phyloP scores from a whole-genome alignment of 2,797 vertebrate genomes.

The Sandelia bainsii region DNA sequence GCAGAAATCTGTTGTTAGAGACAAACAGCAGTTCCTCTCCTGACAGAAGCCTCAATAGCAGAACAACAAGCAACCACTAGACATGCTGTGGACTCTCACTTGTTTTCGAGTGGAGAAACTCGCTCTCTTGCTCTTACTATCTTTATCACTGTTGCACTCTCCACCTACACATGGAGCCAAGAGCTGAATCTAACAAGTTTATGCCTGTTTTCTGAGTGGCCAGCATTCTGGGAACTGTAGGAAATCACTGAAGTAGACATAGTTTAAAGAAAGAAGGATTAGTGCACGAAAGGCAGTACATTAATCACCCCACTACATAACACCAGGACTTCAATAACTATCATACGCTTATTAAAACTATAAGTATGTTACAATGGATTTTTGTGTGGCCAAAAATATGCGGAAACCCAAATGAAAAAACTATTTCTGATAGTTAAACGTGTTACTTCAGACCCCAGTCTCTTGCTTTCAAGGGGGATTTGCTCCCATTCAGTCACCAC shows the following conservation, averaged over 20 bases:
- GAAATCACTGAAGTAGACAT: constrained; percentile 8
- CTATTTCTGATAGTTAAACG: background rate
- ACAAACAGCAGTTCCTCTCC: constrained; percentile 36
- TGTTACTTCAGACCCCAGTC: background rate
- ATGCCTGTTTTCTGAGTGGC: constrained; percentile 54
- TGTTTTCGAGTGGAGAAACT: constrained; percentile 66
- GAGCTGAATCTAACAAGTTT: constrained; percentile 67
- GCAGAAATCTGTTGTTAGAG: constrained; percentile 35
- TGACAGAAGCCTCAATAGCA: constrained; percentile 39
- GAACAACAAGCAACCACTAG: constrained; percentile 68
- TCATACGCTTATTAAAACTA: background rate
- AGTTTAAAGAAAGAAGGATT: background rate
- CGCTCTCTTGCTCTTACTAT: constrained; percentile 73
- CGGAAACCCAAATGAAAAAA: no score
- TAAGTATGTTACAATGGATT: background rate
- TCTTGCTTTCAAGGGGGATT: background rate
- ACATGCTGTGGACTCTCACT: constrained; percentile 69
- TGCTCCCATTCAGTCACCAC: background rate
- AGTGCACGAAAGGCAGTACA: background rate
- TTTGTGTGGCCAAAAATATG: background rate
- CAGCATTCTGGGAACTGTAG: constrained; percentile 32
- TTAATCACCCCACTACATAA: background rate
- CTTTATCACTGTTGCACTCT: constrained; percentile 76
- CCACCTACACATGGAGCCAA: constrained; percentile 73
- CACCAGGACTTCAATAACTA: background rate